A percentile compares a stretch with the other conserved stretches of the same genome.
Evolutionary conservation across 2,888 invertebrate genomes (phyloP).

Genomic region (Acleris laterana): DNA sequence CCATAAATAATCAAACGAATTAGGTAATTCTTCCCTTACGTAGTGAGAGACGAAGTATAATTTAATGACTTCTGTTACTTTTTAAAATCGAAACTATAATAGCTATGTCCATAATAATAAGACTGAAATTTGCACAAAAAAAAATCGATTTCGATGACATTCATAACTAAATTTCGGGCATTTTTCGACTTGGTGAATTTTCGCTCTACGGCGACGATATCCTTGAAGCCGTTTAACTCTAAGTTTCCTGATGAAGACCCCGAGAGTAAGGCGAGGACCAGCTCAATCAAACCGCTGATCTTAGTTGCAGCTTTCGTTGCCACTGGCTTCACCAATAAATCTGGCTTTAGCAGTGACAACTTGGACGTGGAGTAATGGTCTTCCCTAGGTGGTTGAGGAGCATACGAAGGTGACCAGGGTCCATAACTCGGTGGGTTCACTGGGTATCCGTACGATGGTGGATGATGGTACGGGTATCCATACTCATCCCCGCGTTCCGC

Average conservation of each 20-base stretch:
- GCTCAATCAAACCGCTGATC: slow-evolving; percentile 62
- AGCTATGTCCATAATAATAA: no score
- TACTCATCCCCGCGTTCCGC: slow-evolving; percentile 43
- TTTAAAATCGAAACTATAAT: no score
- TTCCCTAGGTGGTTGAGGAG: slow-evolving; percentile 10
- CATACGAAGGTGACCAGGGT: neutral
- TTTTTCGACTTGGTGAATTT: no score
- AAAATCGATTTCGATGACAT: no score
- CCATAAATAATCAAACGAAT: no score
- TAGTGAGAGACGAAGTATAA: no score
- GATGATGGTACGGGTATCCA: slow-evolving; percentile 32
- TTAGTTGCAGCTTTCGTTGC: slow-evolving; percentile 62
- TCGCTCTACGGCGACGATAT: no score
- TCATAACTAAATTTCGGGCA: no score
- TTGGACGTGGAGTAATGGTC: slow-evolving; percentile 45
- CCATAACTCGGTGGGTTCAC: slow-evolving; percentile 23
- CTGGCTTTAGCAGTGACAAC: slow-evolving; percentile 51
- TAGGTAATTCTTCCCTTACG: no score
- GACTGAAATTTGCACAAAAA: no score
- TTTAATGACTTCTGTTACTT: no score
- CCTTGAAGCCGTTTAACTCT: slow-evolving; percentile 65
- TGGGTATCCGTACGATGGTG: slow-evolving; percentile 42
- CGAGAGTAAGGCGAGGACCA: slow-evolving; percentile 63
- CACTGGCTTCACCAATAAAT: slow-evolving; percentile 60
- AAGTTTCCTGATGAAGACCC: slow-evolving; percentile 58